phyloP scores from a whole-genome alignment of 2,797 vertebrate species.

The Ptychadena robeensis region DNA sequence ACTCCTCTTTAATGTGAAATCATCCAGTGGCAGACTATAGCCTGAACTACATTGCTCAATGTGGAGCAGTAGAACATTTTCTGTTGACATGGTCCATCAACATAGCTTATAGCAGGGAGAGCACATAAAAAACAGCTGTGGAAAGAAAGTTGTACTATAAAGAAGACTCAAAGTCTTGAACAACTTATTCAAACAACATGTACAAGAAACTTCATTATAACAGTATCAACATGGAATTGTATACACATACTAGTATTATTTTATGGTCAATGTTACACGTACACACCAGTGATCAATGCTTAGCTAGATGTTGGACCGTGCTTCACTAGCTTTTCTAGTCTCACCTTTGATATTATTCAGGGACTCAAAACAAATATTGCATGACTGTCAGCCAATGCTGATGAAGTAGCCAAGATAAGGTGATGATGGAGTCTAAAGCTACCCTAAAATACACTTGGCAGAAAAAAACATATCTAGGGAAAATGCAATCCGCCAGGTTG shows the following conservation, averaged over 20 bases:
- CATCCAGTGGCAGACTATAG: conserved; percentile 40
- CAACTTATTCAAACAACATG: not conserved
- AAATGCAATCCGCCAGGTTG: not conserved
- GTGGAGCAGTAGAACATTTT: conserved; percentile 4
- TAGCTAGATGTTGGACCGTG: not conserved
- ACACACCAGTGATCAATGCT: not conserved
- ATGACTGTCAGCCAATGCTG: not conserved
- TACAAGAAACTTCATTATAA: not conserved
- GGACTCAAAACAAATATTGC: not conserved
- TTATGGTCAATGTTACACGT: not conserved
- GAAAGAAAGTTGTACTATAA: conserved; percentile 1
- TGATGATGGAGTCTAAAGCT: not conserved
- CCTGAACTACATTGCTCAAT: conserved; percentile 6
- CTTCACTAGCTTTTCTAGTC: not conserved
- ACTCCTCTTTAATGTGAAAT: conserved; percentile 55
- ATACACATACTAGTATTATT: not conserved
- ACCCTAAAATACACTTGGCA: not conserved
- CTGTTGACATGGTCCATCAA: conserved; percentile 38
- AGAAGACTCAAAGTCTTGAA: not conserved
- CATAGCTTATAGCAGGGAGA: conserved; percentile 7
- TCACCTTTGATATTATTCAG: not conserved
- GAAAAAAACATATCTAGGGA: not conserved
- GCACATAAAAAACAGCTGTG: conserved; percentile 13
- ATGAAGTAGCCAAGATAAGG: not conserved
- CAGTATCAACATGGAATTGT: not conserved